These are phyloP conservation scores for Trachelus troglodyta DNA, from an alignment of 2,888 invertebrate species.

Conservation along the genomic window DNA sequence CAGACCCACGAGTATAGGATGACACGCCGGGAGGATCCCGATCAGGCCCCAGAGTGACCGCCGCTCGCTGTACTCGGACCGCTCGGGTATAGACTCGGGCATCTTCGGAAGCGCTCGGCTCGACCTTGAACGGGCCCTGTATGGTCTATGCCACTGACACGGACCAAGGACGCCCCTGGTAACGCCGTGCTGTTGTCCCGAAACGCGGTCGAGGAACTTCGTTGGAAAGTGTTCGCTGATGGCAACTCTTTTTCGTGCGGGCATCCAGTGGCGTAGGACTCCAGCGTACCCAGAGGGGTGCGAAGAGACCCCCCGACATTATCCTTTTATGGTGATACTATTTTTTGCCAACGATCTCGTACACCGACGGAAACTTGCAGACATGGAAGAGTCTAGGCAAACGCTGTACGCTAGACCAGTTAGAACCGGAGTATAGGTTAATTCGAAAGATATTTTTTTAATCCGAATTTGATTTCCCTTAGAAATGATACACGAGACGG, in stretches of 20 bases:
- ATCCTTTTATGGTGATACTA: too few relatives aligned
- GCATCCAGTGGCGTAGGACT: slow-evolving; percentile 28
- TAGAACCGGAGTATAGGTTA: too few relatives aligned
- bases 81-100: slow-evolving; percentile 31
- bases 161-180: slow-evolving; percentile 64
- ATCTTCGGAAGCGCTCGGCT: slow-evolving; percentile 45
- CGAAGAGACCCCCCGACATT: background rate
- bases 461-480: too few relatives aligned
- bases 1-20: slow-evolving; percentile 62
- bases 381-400: too few relatives aligned
- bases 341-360: too few relatives aligned
- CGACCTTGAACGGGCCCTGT: slow-evolving; percentile 66
- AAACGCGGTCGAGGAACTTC: slow-evolving; percentile 65
- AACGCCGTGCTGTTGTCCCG: slow-evolving; percentile 60
- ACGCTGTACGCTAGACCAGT: too few relatives aligned
- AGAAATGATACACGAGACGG: too few relatives aligned
- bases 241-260: slow-evolving; percentile 56
- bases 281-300: background rate
- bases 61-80: slow-evolving; percentile 24
- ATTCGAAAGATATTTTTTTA: too few relatives aligned
- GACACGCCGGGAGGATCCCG: slow-evolving; percentile 49
- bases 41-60: slow-evolving; percentile 25
- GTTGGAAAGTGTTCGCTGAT: slow-evolving; percentile 59
- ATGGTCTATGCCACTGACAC: slow-evolving; percentile 67
- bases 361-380: too few relatives aligned